Evolutionary conservation across 2,888 invertebrate genomes (phyloP).

Genomic region (Onthophagus sagittarius): DNA sequence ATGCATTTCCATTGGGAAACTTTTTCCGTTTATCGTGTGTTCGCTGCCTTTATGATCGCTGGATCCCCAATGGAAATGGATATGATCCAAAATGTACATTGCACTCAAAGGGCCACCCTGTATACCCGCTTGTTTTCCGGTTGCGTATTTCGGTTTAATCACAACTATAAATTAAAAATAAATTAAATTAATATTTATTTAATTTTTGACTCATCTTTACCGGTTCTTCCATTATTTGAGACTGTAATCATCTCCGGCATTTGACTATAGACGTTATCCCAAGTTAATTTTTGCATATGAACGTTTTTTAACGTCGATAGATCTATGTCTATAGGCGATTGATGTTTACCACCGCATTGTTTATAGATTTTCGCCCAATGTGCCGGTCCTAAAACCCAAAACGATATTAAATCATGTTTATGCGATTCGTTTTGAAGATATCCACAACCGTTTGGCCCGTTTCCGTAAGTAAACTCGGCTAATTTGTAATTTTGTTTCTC

Average conservation of each 20-base stretch:
- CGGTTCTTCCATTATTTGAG: constrained; percentile 62
- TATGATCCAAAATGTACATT: constrained; percentile 60
- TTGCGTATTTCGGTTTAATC: constrained; percentile 21
- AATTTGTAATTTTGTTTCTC: background rate
- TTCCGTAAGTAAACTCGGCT: constrained; percentile 13
- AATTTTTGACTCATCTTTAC: constrained; percentile 41
- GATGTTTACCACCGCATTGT: constrained; percentile 31
- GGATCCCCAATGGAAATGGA: constrained; percentile 64
- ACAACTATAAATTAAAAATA: constrained; percentile 19
- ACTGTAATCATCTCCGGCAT: constrained; percentile 60
- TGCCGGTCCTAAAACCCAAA: constrained; percentile 25
- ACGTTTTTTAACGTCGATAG: constrained; percentile 41
- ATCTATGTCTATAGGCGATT: constrained; percentile 50
- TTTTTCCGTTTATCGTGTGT: constrained; percentile 56
- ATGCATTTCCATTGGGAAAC: constrained; percentile 64
- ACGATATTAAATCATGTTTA: background rate
- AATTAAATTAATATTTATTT: background rate
- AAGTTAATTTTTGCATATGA: constrained; percentile 51
- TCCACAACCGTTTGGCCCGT: constrained; percentile 14
- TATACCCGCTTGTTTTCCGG: constrained; percentile 20
- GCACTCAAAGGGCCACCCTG: constrained; percentile 56
- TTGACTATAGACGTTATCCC: constrained; percentile 54
- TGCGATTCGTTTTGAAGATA: background rate
- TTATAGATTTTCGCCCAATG: constrained; percentile 30
- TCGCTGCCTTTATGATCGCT: constrained; percentile 61